These are phyloP conservation scores for Bombus difficillimus DNA, from an alignment of 1,140 invertebrate species.

Conservation along the genomic window DNA sequence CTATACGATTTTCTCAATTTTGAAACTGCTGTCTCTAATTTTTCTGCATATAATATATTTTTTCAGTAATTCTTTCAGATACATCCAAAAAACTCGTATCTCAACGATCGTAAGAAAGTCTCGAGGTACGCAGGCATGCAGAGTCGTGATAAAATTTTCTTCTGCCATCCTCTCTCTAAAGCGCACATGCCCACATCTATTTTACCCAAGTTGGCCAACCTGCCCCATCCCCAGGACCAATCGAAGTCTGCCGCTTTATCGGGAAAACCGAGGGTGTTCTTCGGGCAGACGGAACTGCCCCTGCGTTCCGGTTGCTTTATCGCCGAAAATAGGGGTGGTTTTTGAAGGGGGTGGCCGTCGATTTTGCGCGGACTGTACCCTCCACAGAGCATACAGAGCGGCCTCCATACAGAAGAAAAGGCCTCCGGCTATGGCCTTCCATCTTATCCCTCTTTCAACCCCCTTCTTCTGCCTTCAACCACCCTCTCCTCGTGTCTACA, in stretches of 20 bases:
- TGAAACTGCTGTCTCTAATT: no score
- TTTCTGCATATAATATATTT: no score
- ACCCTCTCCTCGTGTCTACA: not conserved
- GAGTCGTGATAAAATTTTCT: conserved; percentile 10
- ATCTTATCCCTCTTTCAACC: conserved; percentile 70
- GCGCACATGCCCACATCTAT: conserved; percentile 11
- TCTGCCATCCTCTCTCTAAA: not conserved
- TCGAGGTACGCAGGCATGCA: no score
- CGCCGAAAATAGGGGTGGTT: conserved; percentile 58
- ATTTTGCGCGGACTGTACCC: conserved; percentile 69
- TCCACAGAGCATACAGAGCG: conserved; percentile 56
- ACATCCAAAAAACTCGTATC: no score
- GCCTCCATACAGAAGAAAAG: conserved; percentile 69
- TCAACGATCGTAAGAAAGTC: no score
- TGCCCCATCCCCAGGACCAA: conserved; percentile 48
- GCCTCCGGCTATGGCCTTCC: conserved; percentile 75
- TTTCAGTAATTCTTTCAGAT: no score
- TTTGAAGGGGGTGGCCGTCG: conserved; percentile 32
- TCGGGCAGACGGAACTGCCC: conserved; percentile 23
- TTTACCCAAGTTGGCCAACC: not conserved
- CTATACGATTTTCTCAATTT: no score
- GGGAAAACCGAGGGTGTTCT: conserved; percentile 55
- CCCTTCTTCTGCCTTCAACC: conserved; percentile 38
- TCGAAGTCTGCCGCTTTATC: conserved; percentile 69
- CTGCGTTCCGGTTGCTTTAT: conserved; percentile 48